These are phyloP conservation scores for Cinclus cinclus DNA, from an alignment of 2,113 vertebrate genomes.

Conservation along the genomic window DNA sequence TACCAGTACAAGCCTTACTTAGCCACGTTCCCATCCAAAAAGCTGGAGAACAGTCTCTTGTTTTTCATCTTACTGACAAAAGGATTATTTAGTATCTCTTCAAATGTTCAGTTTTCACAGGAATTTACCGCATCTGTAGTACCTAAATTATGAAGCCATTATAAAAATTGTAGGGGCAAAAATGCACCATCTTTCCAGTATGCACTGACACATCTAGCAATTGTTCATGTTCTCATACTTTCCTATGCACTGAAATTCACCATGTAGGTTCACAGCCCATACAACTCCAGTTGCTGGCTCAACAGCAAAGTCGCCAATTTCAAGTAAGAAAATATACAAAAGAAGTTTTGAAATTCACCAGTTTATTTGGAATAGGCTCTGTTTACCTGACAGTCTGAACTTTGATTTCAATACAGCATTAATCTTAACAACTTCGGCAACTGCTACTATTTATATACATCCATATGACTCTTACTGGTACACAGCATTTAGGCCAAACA, in stretches of 20 bases:
- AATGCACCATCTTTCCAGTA: not conserved
- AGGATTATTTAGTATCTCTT: not conserved
- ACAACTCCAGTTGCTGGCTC: not conserved
- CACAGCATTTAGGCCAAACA: not conserved
- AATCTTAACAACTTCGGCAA: not conserved
- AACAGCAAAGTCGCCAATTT: not conserved
- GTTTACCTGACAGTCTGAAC: not conserved
- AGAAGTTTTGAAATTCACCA: not conserved
- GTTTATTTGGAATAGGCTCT: not conserved
- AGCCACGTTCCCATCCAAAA: not conserved
- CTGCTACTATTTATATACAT: fast-evolving
- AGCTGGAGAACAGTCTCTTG: not conserved
- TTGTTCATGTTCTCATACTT: not conserved
- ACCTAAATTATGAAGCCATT: not conserved
- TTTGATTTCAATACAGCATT: not conserved
- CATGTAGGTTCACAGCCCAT: not conserved
- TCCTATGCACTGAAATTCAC: not conserved
- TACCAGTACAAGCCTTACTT: not conserved
- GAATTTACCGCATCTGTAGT: not conserved
- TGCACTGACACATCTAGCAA: not conserved
- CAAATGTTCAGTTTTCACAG: not conserved
- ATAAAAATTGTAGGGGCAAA: not conserved
- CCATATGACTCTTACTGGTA: not conserved
- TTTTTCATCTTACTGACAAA: not conserved
- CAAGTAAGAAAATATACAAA: not conserved